phyloP scores from a whole-genome alignment of 2,113 vertebrate genomes.

The Nyctibius bracteatus region DNA sequence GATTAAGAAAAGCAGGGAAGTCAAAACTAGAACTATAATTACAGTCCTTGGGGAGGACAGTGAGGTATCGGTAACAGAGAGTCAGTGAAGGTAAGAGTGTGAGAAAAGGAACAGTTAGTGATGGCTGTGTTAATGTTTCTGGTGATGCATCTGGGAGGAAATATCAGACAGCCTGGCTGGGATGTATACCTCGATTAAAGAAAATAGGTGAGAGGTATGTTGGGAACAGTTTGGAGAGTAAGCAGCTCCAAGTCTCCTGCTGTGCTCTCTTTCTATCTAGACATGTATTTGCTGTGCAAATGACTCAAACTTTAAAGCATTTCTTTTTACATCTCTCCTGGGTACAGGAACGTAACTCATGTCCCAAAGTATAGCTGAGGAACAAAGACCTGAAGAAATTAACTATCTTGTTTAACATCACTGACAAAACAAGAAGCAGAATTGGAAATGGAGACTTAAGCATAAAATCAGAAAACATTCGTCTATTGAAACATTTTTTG shows the following conservation, averaged over 20 bases:
- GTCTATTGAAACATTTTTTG: not conserved
- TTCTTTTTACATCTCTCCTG: not conserved
- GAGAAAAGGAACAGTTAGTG: not conserved
- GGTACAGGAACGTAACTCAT: not conserved
- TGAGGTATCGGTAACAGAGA: not conserved
- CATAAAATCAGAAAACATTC: not conserved
- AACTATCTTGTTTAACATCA: not conserved
- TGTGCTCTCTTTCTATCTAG: not conserved
- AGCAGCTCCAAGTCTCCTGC: not conserved
- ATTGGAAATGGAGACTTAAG: not conserved
- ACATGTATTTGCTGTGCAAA: not conserved
- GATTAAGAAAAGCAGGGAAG: not conserved
- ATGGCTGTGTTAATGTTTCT: not conserved
- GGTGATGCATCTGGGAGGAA: not conserved
- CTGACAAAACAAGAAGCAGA: not conserved
- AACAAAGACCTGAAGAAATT: not conserved
- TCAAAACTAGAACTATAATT: not conserved
- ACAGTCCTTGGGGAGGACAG: not conserved
- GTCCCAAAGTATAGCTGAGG: not conserved
- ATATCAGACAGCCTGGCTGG: not conserved
- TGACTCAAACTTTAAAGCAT: not conserved
- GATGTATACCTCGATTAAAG: not conserved
- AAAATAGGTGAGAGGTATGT: fast-evolving
- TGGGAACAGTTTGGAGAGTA: not conserved
- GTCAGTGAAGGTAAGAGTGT: not conserved